Base-by-base conservation (phyloP, 2,888 invertebrate genomes). In the Nudaria mundana region DNA sequence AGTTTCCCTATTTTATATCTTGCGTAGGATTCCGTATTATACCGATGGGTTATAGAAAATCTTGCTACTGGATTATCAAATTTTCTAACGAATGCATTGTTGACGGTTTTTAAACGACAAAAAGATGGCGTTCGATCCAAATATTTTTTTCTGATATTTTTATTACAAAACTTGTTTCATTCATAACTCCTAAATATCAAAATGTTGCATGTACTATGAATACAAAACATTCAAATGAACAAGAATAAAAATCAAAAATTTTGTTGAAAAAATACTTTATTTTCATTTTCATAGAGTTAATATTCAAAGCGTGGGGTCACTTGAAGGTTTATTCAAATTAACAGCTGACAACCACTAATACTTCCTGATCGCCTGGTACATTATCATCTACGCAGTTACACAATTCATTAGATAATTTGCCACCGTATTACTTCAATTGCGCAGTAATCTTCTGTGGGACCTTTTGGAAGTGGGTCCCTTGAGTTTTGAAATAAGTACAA, bases 331-430 rank as follows among this genome's bases (percentile, higher is more conserved):
- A 56, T 58, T 52, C 45, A 58, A 58, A 57, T 57, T 36, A 43
- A 25, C 42, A 36, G 30, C 32, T 41, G 48, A 37, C 30, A 50
- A 41, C 48, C 56, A 41, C 44, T 56, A 25, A 13, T 4, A 41
- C 34, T 65, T 65, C 50, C 61, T 66, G 53, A 10, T 59, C 23
- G 36, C 63, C 58, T 62, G 31, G 63, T 65, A 56, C 40, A 44
- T 50, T 49, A n/a, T n/a, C 8, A 52, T 48, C 37, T 63, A 46
- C 59, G 60, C 41, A 54, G 56, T 61, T 60, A 48, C 40, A 40
- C 40, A 55, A 47, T 52, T 34, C 14, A 32, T 52, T 52, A 47
- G 50, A 45, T 48, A 44, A 48, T 42, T 44, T 44, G 14, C 30
- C 24, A 41, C 44, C 47, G 6, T 20, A 41, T 32, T 46, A 30